Percentiles rank a stretch among this genome's conserved stretches.
Evolutionary conservation across 1,140 invertebrate genomes (phyloP).

Genomic region (Halesus radiatus): DNA sequence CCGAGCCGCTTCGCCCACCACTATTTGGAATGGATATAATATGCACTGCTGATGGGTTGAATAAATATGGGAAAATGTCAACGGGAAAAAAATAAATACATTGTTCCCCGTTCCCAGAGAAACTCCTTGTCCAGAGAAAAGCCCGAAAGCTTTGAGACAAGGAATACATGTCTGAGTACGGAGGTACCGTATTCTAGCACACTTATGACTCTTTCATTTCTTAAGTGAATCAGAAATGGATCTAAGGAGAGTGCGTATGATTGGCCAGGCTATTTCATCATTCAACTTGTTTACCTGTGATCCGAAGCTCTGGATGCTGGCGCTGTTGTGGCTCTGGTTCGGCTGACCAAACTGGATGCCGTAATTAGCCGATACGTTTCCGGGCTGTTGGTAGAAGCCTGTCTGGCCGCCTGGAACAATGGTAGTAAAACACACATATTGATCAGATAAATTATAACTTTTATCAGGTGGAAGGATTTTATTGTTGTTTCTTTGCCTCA

Average conservation of each 20-base stretch:
- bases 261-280: too few species aligned
- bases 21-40: too few species aligned
- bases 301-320: slow-evolving; percentile 50
- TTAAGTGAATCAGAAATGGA: slow-evolving; percentile 47
- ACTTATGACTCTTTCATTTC: slow-evolving; percentile 57
- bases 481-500: too few species aligned
- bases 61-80: too few species aligned
- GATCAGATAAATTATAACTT: too few species aligned
- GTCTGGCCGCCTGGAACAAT: slow-evolving; percentile 47
- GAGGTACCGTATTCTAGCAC: slow-evolving; percentile 55
- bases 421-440: neutral
- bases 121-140: neutral
- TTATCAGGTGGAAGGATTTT: too few species aligned
- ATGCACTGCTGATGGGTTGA: too few species aligned
- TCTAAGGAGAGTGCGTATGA: slow-evolving; percentile 56
- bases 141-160: too few species aligned
- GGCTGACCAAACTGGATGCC: slow-evolving; percentile 54
- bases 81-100: neutral
- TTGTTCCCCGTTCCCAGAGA: slow-evolving; percentile 31
- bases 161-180: slow-evolving; percentile 26
- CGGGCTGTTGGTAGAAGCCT: slow-evolving; percentile 55
- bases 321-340: slow-evolving; percentile 54
- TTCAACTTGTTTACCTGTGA: slow-evolving; percentile 48
- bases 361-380: slow-evolving; percentile 53
- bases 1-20: too few species aligned